Evolutionary conservation across 2,888 invertebrate species (phyloP).

Genomic region (Druceiella hillmani): DNA sequence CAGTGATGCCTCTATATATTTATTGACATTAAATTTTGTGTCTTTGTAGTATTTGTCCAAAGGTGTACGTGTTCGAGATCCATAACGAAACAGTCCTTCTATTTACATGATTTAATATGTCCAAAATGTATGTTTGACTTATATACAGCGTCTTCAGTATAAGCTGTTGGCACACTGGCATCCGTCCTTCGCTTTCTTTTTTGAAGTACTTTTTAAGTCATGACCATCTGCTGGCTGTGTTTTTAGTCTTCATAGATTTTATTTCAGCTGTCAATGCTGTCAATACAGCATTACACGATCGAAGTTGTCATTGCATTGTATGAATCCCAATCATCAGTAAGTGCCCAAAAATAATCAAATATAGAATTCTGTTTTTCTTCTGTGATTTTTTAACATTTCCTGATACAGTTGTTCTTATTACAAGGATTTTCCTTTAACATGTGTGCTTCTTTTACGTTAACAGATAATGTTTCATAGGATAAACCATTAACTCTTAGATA

Average conservation of each 20-base stretch:
- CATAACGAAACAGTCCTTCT: no score
- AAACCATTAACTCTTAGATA: slow-evolving; percentile 10
- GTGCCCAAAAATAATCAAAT: no score
- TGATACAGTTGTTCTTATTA: slow-evolving; percentile 14
- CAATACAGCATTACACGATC: no score
- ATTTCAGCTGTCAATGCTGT: no score
- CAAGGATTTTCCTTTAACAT: slow-evolving; percentile 12
- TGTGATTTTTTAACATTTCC: slow-evolving; percentile 16
- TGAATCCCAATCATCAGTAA: no score
- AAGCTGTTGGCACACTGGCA: slow-evolving; percentile 20
- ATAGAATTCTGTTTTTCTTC: slow-evolving; percentile 17
- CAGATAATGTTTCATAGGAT: slow-evolving; percentile 10
- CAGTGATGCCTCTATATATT: slow-evolving; percentile 6
- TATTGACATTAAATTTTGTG: slow-evolving; percentile 9
- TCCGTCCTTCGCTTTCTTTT: slow-evolving; percentile 17
- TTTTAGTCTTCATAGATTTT: slow-evolving; percentile 14
- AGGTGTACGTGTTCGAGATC: no score
- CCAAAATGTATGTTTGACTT: no score
- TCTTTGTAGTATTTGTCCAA: no score
- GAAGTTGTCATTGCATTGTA: no score
- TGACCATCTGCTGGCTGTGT: slow-evolving; percentile 13
- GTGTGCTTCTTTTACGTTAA: slow-evolving; percentile 10
- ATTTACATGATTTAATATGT: no score
- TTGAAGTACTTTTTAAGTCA: slow-evolving; percentile 19
- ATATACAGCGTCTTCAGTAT: slow-evolving; percentile 18